Evolutionary conservation across 2,797 vertebrate species (phyloP).

Genomic region (Smutsia gigantea): DNA sequence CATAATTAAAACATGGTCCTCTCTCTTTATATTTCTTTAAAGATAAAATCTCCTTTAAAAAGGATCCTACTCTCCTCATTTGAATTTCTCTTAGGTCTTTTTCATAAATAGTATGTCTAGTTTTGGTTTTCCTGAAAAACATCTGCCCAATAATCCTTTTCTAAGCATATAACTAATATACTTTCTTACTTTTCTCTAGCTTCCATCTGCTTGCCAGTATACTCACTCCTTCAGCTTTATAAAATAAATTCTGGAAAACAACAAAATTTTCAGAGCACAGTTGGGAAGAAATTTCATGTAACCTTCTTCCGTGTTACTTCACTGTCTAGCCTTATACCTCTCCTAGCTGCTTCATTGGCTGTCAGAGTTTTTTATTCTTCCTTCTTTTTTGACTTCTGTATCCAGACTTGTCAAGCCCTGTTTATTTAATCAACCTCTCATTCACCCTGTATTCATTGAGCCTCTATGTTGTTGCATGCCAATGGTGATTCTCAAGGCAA

Average conservation of each 20-base stretch:
- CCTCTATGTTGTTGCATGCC: neutral
- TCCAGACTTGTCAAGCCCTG: neutral
- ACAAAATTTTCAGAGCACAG: conserved; percentile 23
- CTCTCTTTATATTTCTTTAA: conserved; percentile 38
- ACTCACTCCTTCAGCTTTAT: neutral
- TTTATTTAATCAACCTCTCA: neutral
- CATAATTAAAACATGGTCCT: conserved; percentile 24
- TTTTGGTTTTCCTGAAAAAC: conserved; percentile 33
- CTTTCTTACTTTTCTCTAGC: conserved; percentile 37
- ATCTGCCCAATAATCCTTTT: conserved; percentile 13
- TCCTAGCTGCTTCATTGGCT: neutral
- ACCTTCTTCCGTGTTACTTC: neutral
- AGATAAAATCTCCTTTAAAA: conserved; percentile 51
- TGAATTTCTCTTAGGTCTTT: neutral
- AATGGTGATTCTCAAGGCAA: neutral
- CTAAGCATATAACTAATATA: conserved; percentile 21
- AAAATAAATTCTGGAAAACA: conserved; percentile 32
- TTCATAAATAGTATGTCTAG: conserved; percentile 8
- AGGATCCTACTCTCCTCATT: neutral
- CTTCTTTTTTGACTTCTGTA: neutral
- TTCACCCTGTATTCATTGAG: neutral
- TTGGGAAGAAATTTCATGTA: neutral
- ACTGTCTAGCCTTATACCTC: neutral
- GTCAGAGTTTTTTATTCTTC: neutral
- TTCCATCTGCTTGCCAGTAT: neutral